A percentile compares a stretch with the other conserved stretches of the same genome.
Conservation (phyloP, 2,113 vertebrate genomes). For the Podarcis raffonei region DNA sequence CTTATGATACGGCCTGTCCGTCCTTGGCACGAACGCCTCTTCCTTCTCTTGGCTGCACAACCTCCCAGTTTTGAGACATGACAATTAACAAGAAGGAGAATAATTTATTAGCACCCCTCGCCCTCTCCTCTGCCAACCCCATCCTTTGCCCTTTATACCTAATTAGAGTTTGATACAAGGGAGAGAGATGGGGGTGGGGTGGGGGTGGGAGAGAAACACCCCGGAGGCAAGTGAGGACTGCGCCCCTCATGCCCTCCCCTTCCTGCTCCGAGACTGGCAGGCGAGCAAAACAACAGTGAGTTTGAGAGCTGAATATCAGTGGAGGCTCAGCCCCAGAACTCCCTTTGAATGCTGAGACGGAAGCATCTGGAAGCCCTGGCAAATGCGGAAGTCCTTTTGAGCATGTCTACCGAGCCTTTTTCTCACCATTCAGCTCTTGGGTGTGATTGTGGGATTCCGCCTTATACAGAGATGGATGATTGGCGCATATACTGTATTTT, state of each 20-base stretch:
- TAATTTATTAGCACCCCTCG: slow-evolving; percentile 68
- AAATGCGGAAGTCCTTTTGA: background rate
- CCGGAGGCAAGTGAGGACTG: background rate
- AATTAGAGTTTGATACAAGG: slow-evolving; percentile 59
- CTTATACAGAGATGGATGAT: too few species aligned
- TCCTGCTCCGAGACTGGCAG: background rate
- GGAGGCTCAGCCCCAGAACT: background rate
- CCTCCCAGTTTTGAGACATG: slow-evolving; percentile 49
- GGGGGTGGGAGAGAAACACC: background rate
- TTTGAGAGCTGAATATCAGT: background rate
- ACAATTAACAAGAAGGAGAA: slow-evolving; percentile 66
- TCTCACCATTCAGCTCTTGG: background rate
- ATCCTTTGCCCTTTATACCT: slow-evolving; percentile 53
- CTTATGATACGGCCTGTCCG: background rate
- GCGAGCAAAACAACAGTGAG: too few species aligned
- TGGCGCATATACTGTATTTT: too few species aligned
- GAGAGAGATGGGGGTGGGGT: too few species aligned
- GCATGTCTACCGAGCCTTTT: background rate
- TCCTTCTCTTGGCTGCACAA: slow-evolving; percentile 28
- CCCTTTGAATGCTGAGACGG: background rate
- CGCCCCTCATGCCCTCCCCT: background rate
- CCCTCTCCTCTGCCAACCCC: slow-evolving; percentile 20
- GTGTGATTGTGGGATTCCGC: too few species aligned
- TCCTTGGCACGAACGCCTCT: slow-evolving; percentile 51
- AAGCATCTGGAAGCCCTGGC: background rate